phyloP scores from a whole-genome alignment of 2,888 invertebrate genomes.

The Sclerodermus sp. region DNA sequence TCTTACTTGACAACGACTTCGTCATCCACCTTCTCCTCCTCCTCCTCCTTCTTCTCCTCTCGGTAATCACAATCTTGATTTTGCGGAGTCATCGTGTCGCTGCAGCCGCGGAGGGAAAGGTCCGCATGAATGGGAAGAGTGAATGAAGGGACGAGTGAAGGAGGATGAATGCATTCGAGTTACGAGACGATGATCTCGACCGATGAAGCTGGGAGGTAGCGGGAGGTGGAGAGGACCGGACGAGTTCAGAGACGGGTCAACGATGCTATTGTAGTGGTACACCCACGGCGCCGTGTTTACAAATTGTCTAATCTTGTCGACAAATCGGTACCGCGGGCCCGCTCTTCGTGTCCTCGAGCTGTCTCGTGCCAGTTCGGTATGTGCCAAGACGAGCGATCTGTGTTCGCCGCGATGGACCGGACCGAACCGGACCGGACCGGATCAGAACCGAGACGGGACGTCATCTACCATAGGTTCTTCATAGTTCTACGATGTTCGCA shows the following conservation, averaged over 20 bases:
- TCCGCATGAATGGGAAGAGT: slow-evolving; percentile 32
- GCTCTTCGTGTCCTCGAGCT: slow-evolving; percentile 21
- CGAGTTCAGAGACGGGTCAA: slow-evolving; percentile 36
- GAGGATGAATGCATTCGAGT: slow-evolving; percentile 38
- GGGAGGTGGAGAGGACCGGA: slow-evolving; percentile 5
- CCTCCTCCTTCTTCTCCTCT: slow-evolving; percentile 4
- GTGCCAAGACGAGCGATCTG: slow-evolving; percentile 2
- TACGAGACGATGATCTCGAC: slow-evolving; percentile 24
- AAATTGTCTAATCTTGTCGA: slow-evolving; percentile 47
- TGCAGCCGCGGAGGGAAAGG: slow-evolving; percentile 25
- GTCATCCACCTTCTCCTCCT: slow-evolving; percentile 5
- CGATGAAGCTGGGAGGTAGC: slow-evolving; percentile 1
- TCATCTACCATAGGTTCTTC: too few relatives aligned
- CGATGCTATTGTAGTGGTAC: slow-evolving; percentile 36
- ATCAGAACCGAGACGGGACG: too few relatives aligned
- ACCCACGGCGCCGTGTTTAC: slow-evolving; percentile 47
- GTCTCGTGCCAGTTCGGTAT: slow-evolving; percentile 11
- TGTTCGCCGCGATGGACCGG: background rate
- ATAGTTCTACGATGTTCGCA: too few relatives aligned
- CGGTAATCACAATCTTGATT: slow-evolving; percentile 34
- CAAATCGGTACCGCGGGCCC: slow-evolving; percentile 31
- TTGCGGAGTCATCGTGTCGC: slow-evolving; percentile 30
- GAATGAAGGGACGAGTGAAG: slow-evolving; percentile 32
- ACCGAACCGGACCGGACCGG: too few relatives aligned
- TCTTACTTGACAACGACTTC: slow-evolving; percentile 7